Percentiles rank a stretch among this genome's conserved stretches.
Conservation (phyloP, 2,888 invertebrate species). For the Urechis unicinctus region DNA sequence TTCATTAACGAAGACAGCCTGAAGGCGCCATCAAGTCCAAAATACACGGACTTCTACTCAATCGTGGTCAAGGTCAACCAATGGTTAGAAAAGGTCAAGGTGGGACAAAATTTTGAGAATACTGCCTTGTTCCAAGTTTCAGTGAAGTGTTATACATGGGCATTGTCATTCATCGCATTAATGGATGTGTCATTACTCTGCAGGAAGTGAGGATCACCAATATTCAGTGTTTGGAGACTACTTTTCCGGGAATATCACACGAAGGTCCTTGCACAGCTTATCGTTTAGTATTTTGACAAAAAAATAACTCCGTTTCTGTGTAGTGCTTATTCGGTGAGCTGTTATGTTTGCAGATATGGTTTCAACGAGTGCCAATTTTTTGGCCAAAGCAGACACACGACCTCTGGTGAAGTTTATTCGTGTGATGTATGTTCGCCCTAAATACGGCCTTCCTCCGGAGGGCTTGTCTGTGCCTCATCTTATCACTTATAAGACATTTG, state of each 20-base stretch:
- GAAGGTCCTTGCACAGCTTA: constrained; percentile 5
- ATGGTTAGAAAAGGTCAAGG: constrained; percentile 19
- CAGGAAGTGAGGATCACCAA: constrained; percentile 16
- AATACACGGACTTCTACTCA: constrained; percentile 9
- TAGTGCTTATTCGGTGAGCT: not conserved
- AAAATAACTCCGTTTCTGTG: not conserved
- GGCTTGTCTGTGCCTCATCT: constrained; percentile 12
- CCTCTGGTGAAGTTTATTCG: constrained; percentile 15
- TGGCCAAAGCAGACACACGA: constrained; percentile 7
- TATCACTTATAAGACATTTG: constrained; percentile 13
- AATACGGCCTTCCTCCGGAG: constrained; percentile 18
- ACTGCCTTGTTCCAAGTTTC: no score
- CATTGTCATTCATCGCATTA: no score
- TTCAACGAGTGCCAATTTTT: constrained; percentile 13
- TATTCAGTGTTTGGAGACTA: constrained; percentile 15
- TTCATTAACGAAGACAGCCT: not conserved
- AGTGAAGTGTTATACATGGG: no score
- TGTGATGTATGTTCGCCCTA: constrained; percentile 18
- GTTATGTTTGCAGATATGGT: constrained; percentile 6
- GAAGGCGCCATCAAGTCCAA: constrained; percentile 1
- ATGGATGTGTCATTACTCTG: no score
- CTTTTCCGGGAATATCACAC: constrained; percentile 5
- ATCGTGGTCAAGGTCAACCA: constrained; percentile 14
- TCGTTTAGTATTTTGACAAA: not conserved
- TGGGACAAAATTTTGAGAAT: constrained; percentile 1